Conservation (phyloP, 2,888 invertebrate genomes). For the Epirrhoe tristata region DNA sequence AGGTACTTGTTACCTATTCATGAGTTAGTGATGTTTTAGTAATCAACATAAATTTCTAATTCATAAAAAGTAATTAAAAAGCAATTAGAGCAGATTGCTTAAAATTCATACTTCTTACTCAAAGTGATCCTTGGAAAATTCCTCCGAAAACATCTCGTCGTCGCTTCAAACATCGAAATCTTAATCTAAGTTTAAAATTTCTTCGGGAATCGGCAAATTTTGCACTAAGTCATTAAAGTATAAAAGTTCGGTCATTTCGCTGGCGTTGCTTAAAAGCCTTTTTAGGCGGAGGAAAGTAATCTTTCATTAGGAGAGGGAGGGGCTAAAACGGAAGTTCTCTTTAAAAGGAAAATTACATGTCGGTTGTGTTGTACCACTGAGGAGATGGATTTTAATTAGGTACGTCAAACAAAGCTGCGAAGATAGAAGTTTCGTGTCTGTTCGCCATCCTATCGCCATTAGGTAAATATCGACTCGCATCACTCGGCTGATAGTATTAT, state of each 20-base stretch:
- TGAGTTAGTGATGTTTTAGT: conserved; percentile 32
- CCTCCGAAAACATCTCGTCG: conserved; percentile 73
- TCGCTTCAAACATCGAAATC: conserved; percentile 82
- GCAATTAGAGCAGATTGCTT: conserved; percentile 79
- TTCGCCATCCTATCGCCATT: conserved; percentile 48
- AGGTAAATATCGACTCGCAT: conserved; percentile 53
- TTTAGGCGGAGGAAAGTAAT: conserved; percentile 85
- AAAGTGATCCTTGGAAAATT: conserved; percentile 69
- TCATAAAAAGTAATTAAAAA: conserved; percentile 82
- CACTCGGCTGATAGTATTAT: conserved; percentile 44
- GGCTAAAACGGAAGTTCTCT: conserved; percentile 85
- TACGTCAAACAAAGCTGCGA: conserved; percentile 80
- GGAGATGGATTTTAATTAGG: conserved; percentile 85
- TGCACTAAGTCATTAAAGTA: conserved; percentile 86
- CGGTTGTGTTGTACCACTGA: conserved; percentile 74
- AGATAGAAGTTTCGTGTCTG: conserved; percentile 61
- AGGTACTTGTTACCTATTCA: conserved; percentile 24
- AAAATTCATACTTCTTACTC: conserved; percentile 78
- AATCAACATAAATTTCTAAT: conserved; percentile 52
- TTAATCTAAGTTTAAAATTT: conserved; percentile 86
- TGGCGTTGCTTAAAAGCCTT: conserved; percentile 85
- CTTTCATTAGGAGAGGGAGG: conserved; percentile 84
- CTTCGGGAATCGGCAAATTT: conserved; percentile 84
- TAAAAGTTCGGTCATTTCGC: conserved; percentile 85
- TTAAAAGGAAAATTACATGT: conserved; percentile 85